Conservation (phyloP, 2,797 vertebrate species). For the Neosilurus mollespiculum region DNA sequence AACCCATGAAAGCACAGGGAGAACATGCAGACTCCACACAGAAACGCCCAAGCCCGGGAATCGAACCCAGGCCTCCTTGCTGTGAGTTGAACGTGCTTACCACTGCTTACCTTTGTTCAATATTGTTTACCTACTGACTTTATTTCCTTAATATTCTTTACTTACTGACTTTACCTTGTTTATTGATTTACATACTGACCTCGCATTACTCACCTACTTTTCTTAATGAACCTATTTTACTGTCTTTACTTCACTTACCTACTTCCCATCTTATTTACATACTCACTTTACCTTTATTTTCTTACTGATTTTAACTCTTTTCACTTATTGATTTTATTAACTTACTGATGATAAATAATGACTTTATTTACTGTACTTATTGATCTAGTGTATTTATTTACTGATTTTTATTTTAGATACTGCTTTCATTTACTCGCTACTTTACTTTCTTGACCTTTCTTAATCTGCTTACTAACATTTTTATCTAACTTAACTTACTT, state of each 20-base stretch:
- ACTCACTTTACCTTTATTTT: neutral
- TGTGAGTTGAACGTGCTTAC: no score
- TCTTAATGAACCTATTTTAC: neutral
- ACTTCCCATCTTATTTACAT: neutral
- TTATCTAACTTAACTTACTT: no score
- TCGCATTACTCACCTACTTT: neutral
- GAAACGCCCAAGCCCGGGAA: no score
- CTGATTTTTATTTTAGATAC: neutral
- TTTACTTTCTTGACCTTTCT: neutral
- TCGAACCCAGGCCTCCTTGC: no score
- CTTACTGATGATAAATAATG: neutral
- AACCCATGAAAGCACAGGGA: no score
- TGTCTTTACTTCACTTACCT: neutral
- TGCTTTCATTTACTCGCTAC: neutral
- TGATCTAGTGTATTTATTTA: no score
- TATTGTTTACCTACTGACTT: neutral
- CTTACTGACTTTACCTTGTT: neutral
- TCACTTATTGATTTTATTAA: neutral
- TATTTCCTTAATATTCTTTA: neutral
- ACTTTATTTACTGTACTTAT: neutral
- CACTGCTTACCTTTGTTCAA: neutral
- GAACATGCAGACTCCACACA: no score
- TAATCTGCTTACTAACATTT: no score
- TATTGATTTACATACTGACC: neutral
- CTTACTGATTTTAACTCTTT: neutral